Conservation (phyloP, 2,797 vertebrate species). For the Eospalax fontanierii region DNA sequence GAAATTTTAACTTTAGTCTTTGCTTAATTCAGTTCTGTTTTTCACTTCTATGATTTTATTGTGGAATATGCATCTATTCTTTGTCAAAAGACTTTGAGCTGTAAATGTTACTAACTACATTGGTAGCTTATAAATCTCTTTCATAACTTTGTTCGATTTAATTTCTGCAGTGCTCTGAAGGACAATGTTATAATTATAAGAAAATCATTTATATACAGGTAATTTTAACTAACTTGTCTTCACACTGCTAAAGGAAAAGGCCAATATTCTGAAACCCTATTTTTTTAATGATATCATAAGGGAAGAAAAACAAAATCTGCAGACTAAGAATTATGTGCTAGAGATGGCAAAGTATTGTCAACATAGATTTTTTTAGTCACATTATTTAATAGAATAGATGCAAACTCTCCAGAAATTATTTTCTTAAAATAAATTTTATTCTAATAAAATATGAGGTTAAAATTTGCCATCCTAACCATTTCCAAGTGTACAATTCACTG, state of each 20-base stretch:
- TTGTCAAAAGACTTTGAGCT: neutral
- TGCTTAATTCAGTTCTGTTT: neutral
- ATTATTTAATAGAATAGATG: neutral
- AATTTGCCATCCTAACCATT: neutral
- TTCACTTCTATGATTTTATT: neutral
- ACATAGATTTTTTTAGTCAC: neutral
- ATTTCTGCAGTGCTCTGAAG: neutral
- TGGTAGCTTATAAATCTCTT: neutral
- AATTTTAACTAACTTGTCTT: slow-evolving; percentile 16
- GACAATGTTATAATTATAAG: neutral
- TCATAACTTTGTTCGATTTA: neutral
- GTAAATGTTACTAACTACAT: neutral
- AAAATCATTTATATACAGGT: neutral
- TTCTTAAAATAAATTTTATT: neutral
- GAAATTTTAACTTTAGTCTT: slow-evolving; percentile 8
- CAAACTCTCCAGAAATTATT: neutral
- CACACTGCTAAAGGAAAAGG: neutral
- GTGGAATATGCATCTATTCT: neutral
- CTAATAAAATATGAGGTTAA: neutral
- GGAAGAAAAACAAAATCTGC: slow-evolving; percentile 2
- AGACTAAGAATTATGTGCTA: neutral
- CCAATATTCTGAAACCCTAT: neutral
- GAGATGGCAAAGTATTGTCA: neutral
- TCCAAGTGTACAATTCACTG: neutral
- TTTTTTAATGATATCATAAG: slow-evolving; percentile 4